Evolutionary conservation across 2,113 vertebrate species (phyloP).

Genomic region (Stictonetta naevosa): DNA sequence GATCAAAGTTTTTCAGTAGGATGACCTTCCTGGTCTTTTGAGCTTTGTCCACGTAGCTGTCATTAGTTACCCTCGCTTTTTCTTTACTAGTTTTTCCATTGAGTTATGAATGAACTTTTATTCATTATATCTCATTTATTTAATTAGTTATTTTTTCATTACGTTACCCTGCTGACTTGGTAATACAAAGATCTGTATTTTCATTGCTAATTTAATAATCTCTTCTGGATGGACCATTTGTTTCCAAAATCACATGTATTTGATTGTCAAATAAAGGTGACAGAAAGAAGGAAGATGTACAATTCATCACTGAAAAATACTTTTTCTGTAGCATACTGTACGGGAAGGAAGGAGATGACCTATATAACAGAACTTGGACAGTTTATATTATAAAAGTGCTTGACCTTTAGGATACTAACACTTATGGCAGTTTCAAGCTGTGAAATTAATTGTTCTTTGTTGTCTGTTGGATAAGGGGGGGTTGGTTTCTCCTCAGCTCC

Average conservation of each 20-base stretch:
- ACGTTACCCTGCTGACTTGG: background rate
- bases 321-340: background rate
- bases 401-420: background rate
- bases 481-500: background rate
- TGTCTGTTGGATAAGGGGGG: background rate
- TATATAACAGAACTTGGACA: background rate
- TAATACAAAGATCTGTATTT: background rate
- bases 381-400: background rate
- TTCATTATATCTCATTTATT: background rate
- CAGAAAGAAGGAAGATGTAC: background rate
- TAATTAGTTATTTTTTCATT: background rate
- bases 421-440: background rate
- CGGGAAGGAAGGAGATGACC: background rate
- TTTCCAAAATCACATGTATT: background rate
- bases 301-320: background rate
- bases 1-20: no score
- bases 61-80: background rate
- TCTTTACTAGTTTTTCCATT: background rate
- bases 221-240: background rate
- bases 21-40: background rate
- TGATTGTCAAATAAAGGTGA: background rate
- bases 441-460: background rate
- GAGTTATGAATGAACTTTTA: background rate
- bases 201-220: background rate
- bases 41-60: background rate